Percentiles rank a stretch among this genome's conserved stretches.
Conservation (phyloP, 1,140 invertebrate genomes). For the Eupeodes corollae region DNA sequence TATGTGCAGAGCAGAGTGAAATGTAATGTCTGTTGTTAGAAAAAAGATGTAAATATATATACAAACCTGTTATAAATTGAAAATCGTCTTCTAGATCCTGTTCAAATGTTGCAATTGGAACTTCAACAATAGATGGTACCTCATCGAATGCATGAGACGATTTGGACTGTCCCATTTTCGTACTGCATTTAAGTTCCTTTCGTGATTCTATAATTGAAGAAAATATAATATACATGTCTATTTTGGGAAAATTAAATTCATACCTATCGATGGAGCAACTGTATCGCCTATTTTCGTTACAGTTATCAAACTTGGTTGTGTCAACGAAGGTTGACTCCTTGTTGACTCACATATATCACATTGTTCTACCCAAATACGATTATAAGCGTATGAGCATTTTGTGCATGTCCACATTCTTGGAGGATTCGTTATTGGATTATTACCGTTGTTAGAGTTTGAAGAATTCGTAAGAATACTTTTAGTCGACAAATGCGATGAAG, state of each 20-base stretch:
- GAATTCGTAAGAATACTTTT: conserved; percentile 5
- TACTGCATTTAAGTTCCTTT: conserved; percentile 1
- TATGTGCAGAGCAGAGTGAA: too few relatives aligned
- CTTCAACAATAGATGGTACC: conserved; percentile 9
- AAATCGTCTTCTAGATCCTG: conserved; percentile 43
- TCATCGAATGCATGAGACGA: conserved; percentile 7
- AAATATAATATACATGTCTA: background rate
- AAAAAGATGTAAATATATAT: too few relatives aligned
- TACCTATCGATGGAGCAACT: background rate
- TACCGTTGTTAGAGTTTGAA: conserved; percentile 13
- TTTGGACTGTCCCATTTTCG: conserved; percentile 7
- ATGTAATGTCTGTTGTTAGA: too few relatives aligned
- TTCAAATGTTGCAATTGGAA: conserved; percentile 37
- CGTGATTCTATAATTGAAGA: conserved; percentile 1
- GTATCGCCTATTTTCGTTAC: conserved; percentile 46
- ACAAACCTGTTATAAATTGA: conserved; percentile 38
- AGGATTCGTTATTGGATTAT: conserved; percentile 22
- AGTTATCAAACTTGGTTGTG: conserved; percentile 54
- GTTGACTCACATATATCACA: conserved; percentile 70
- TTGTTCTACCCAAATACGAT: conserved; percentile 60
- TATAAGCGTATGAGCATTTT: conserved; percentile 79
- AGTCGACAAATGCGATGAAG: background rate
- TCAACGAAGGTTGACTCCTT: conserved; percentile 50
- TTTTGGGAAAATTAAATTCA: background rate
- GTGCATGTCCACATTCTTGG: conserved; percentile 73